These are phyloP conservation scores for Aphodius granarius DNA, from an alignment of 2,888 invertebrate species.

Conservation along the genomic window DNA sequence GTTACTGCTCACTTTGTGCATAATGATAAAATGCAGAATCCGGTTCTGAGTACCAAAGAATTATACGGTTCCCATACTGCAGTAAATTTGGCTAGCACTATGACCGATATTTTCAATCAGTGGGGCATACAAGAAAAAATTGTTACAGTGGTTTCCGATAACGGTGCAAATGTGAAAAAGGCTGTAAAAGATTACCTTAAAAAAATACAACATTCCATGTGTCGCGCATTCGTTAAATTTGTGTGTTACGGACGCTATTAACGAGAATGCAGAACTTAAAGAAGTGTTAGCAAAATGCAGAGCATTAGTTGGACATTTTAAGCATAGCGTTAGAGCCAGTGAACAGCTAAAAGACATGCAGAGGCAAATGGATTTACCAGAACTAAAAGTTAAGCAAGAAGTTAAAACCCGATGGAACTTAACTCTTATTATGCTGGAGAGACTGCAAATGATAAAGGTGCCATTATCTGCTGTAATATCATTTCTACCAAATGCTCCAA, in stretches of 20 bases:
- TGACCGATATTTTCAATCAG: constrained; percentile 27
- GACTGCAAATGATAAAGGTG: constrained; percentile 32
- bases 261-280: constrained; percentile 2
- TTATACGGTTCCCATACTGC: background rate
- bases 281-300: background rate
- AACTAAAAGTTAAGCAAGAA: constrained; percentile 39
- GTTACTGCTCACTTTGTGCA: background rate
- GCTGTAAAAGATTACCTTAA: constrained; percentile 36
- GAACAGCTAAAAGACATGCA: constrained; percentile 36
- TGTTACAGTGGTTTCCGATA: constrained; percentile 38
- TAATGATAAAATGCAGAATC: background rate
- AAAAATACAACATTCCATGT: constrained; percentile 39
- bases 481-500: constrained; percentile 29
- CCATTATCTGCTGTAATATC: constrained; percentile 27
- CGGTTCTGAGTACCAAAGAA: background rate
- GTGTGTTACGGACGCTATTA: constrained; percentile 14
- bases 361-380: constrained; percentile 31
- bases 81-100: background rate
- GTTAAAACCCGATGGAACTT: constrained; percentile 39
- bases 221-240: constrained; percentile 39
- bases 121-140: constrained; percentile 39
- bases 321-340: constrained; percentile 34
- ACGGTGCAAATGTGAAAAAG: constrained; percentile 39
- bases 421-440: constrained; percentile 33
- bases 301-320: constrained; percentile 35